Base-by-base conservation (phyloP, 2,888 invertebrate species). In the Thera obeliscata region DNA sequence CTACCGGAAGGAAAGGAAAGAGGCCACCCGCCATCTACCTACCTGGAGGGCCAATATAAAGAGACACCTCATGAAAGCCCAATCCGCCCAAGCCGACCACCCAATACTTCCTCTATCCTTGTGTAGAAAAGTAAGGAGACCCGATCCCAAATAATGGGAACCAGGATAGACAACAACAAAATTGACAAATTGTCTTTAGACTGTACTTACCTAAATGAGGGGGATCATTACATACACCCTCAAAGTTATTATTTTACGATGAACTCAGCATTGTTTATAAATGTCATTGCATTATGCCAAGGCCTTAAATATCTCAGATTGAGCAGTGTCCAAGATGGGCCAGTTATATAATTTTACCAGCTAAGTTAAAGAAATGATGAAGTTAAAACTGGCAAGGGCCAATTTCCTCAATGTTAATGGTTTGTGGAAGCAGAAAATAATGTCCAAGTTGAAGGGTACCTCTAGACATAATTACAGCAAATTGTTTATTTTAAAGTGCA, bases 391-490 rank as follows among this genome's bases (percentile, higher is more conserved):
- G 22, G 8, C 43, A 59, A 58, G 5, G 58, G 56, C 54, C 61
- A 58, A 52, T 69, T 65, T 65, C 38, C 33, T 56, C 60, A 38
- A 48, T 64, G 41, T 46, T 61, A 61, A 68, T 64, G 64, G 33
- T 12, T 68, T 67, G 36, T 64, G 65, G 65, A 65, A 66, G 50
- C 50, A 35, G 54, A 38, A 63, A 60, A 64, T 60, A 64, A 58
- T 68, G 57, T 64, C 61, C 54, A 48, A 60, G 46, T 52, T 56
- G 41, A 38, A 0, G 38, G 5, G 22, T 12, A 41, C 56, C 36
- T 9, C 33, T 9, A n/a, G 55, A n/a, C 56, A 38, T 38, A 64
- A 67, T 64, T 60, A 63, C n/a, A 55, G 63, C 55, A 59, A 59
- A 43, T 67, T 59, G 35, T 61, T 49, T 49, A 2, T 12, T 6